These are phyloP conservation scores for Urechis unicinctus DNA, from an alignment of 2,888 invertebrate species.

Conservation along the genomic window DNA sequence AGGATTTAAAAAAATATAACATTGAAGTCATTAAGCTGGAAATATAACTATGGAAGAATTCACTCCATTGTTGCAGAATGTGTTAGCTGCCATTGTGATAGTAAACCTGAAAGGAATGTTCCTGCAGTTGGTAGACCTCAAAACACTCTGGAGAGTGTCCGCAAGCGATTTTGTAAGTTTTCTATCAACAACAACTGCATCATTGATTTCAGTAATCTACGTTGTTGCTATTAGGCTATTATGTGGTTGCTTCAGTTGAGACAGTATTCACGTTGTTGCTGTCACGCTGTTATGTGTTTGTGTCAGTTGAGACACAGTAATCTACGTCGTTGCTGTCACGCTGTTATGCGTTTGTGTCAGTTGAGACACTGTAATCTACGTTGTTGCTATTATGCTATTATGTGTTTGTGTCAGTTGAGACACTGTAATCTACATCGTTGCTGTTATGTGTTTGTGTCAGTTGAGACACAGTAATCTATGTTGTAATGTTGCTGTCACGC, in stretches of 20 bases:
- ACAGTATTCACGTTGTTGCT: not conserved
- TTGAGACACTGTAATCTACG: slow-evolving; percentile 27
- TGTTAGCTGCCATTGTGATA: slow-evolving; percentile 45
- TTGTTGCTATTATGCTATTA: slow-evolving; percentile 45
- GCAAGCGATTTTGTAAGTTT: slow-evolving; percentile 48
- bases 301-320: too few relatives aligned
- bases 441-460: too few relatives aligned
- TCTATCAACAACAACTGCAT: not conserved
- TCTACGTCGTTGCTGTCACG: too few relatives aligned
- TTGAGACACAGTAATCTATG: too few relatives aligned
- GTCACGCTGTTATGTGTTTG: too few relatives aligned
- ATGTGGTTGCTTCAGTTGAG: not conserved
- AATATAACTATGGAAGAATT: too few relatives aligned
- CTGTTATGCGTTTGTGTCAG: too few relatives aligned
- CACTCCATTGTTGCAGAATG: slow-evolving; percentile 33
- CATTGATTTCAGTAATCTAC: slow-evolving; percentile 12
- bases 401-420: not conserved
- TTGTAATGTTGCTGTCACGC: too few relatives aligned
- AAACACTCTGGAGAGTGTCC: slow-evolving; percentile 40
- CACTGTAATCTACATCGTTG: not conserved
- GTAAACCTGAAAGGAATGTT: slow-evolving; percentile 49
- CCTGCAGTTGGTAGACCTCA: slow-evolving; percentile 41
- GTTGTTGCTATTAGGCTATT: slow-evolving; percentile 46
- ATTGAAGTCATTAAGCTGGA: too few relatives aligned
- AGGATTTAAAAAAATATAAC: too few relatives aligned